These are phyloP conservation scores for Riparia riparia DNA, from an alignment of 2,113 vertebrate genomes.

Conservation along the genomic window DNA sequence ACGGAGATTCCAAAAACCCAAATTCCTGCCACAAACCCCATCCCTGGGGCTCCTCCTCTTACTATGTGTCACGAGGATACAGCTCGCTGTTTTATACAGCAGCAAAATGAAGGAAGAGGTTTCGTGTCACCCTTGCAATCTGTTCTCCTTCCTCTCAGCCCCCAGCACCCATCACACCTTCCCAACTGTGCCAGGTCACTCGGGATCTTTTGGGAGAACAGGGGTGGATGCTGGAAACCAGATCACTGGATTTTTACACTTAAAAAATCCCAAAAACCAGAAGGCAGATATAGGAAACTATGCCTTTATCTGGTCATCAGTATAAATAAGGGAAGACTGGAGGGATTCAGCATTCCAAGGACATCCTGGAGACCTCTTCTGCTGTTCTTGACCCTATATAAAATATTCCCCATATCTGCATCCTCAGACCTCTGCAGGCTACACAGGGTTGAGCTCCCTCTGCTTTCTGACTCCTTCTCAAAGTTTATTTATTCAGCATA, in stretches of 20 bases:
- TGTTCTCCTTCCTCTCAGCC: neutral
- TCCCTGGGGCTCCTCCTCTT: neutral
- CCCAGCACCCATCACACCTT: neutral
- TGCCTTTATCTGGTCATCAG: neutral
- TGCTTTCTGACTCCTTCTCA: neutral
- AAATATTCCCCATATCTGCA: neutral
- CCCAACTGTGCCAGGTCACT: neutral
- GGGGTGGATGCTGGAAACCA: neutral
- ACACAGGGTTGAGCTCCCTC: neutral
- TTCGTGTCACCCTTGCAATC: neutral
- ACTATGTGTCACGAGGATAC: fast-evolving
- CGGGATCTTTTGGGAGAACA: fast-evolving
- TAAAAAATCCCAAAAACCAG: neutral
- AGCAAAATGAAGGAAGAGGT: neutral
- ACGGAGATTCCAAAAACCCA: neutral
- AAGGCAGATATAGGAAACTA: neutral
- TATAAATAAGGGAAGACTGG: neutral
- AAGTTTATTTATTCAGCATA: neutral
- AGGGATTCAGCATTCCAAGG: neutral
- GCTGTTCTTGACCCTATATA: neutral
- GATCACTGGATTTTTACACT: neutral
- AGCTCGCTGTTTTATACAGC: neutral
- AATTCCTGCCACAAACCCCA: neutral
- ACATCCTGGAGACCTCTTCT: neutral
- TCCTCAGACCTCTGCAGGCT: neutral